Conservation (phyloP, 1,140 invertebrate species). For the Samia ricini region DNA sequence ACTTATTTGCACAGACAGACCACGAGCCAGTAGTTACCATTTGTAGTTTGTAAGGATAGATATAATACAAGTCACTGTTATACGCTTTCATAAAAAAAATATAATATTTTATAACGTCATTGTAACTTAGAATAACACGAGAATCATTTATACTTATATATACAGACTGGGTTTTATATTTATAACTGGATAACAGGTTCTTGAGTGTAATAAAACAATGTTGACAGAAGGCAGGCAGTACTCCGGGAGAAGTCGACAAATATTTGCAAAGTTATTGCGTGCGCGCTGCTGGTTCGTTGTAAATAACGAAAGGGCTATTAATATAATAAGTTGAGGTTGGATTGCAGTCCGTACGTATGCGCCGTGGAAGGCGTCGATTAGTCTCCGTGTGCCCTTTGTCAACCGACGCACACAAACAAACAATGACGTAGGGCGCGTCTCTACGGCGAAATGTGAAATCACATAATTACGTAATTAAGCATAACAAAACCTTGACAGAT, state of each 20-base stretch:
- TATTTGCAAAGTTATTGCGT: background rate
- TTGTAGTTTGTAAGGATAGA: no score
- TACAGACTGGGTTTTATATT: background rate
- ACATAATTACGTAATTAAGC: background rate
- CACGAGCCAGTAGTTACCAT: no score
- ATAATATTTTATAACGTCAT: no score
- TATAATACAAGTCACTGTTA: no score
- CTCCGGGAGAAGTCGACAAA: background rate
- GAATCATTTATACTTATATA: no score
- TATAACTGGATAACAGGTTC: background rate
- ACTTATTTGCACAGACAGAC: no score
- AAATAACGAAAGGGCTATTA: background rate
- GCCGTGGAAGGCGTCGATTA: slow-evolving; percentile 35
- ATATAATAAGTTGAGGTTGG: slow-evolving; percentile 12
- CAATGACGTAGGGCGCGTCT: slow-evolving; percentile 3
- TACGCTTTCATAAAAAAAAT: no score
- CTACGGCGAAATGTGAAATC: background rate
- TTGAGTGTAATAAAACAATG: background rate
- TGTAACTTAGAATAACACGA: no score
- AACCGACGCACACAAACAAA: slow-evolving; percentile 20
- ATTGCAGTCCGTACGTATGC: slow-evolving; percentile 13
- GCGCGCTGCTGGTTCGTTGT: background rate
- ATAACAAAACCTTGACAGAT: no score
- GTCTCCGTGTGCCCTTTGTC: slow-evolving; percentile 35
- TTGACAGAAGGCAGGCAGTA: background rate